A percentile compares a stretch with the other conserved stretches of the same genome.
These are phyloP conservation scores for Doris montereyensis DNA, from an alignment of 2,888 invertebrate genomes.

Conservation along the genomic window DNA sequence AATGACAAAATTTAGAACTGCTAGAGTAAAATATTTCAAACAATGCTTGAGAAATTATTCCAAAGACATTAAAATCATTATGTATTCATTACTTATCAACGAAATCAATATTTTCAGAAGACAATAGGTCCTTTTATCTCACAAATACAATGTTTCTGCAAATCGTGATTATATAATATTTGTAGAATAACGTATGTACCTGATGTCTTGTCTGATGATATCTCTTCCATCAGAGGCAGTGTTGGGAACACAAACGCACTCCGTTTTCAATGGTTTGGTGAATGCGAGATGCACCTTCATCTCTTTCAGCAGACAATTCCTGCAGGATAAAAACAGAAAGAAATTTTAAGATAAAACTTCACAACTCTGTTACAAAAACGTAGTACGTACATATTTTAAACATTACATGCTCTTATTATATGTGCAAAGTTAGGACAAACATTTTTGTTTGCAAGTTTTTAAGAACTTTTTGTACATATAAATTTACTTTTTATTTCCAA, in stretches of 20 bases:
- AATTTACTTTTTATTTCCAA: background rate
- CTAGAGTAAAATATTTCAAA: background rate
- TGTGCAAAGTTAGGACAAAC: too few relatives aligned
- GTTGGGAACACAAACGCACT: conserved; percentile 87
- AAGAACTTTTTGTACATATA: background rate
- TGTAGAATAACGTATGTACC: conserved; percentile 43
- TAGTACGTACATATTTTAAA: too few relatives aligned
- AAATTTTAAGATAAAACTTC: background rate
- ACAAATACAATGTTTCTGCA: too few relatives aligned
- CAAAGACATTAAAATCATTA: too few relatives aligned
- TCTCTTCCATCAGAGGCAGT: conserved; percentile 91
- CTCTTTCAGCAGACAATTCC: conserved; percentile 85
- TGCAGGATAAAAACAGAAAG: conserved; percentile 73
- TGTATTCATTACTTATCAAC: too few relatives aligned
- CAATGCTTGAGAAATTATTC: background rate
- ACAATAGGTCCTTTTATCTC: too few relatives aligned
- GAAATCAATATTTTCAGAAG: too few relatives aligned
- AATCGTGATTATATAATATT: background rate
- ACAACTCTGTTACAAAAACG: too few relatives aligned
- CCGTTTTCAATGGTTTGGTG: conserved; percentile 90
- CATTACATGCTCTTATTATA: too few relatives aligned
- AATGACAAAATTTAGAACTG: background rate
- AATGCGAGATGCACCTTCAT: conserved; percentile 83
- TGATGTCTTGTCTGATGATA: conserved; percentile 84
- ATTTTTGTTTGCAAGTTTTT: background rate